Conservation (phyloP, 2,113 vertebrate genomes). For the Gobiocypris rarus region DNA sequence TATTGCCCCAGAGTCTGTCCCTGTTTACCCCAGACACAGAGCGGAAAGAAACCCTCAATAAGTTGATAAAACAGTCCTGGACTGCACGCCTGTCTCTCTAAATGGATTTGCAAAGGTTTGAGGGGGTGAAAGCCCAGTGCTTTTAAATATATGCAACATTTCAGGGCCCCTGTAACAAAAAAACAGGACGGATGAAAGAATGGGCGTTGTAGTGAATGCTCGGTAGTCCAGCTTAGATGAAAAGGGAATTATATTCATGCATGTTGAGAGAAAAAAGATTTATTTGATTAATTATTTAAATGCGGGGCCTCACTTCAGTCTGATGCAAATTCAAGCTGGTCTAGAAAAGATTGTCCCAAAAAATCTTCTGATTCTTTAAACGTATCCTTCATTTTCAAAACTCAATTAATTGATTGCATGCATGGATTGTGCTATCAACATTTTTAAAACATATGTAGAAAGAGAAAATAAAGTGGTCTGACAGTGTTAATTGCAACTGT, state of each 20-base stretch:
- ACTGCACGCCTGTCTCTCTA: conserved; percentile 57
- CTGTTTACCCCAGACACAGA: conserved; percentile 18
- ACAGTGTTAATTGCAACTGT: not conserved
- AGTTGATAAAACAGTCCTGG: conserved; percentile 52
- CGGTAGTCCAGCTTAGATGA: conserved; percentile 38
- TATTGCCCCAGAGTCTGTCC: conserved; percentile 8
- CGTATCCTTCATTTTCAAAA: not conserved
- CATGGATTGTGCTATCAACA: not conserved
- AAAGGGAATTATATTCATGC: conserved; percentile 41
- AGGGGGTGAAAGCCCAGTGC: conserved; percentile 49
- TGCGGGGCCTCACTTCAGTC: conserved; percentile 3
- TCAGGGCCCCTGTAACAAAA: conserved; percentile 51
- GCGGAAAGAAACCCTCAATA: conserved; percentile 56
- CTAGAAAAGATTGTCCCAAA: not conserved
- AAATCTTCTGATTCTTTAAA: conserved; percentile 14
- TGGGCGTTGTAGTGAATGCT: conserved; percentile 41
- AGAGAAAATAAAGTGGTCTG: not conserved
- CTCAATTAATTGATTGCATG: not conserved
- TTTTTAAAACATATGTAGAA: not conserved
- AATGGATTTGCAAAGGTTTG: conserved; percentile 54
- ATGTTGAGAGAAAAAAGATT: conserved; percentile 52
- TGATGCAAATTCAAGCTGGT: conserved; percentile 14
- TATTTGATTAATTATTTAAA: conserved; percentile 40
- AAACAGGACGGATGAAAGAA: conserved; percentile 55
- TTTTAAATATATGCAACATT: conserved; percentile 62